Base-by-base conservation (phyloP, 2,113 vertebrate genomes). In the Aegypius monachus region DNA sequence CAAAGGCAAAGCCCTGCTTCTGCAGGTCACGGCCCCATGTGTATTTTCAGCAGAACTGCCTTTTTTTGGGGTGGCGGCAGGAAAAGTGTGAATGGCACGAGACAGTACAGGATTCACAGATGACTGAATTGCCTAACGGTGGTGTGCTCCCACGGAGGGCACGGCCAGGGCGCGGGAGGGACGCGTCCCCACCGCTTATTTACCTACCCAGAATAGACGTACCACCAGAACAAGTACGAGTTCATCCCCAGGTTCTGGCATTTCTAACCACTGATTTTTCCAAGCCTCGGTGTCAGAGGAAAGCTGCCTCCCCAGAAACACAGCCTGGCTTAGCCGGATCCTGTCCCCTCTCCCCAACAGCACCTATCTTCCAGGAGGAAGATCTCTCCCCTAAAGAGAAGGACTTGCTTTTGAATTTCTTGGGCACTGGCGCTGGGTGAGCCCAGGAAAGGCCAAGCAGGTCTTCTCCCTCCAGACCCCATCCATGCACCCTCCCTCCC, bases 381-480 rank as follows among this genome's bases (percentile, higher is more conserved):
- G 12, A 40, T 26, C 42, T 66, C 72, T 36, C 34, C 9, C n/a
- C 42, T 45, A 5, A 38, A 42, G 36, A 47, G 31, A 59, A 77
- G 7, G 21, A 5, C 4, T 25, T 26, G 16, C 18, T 90, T 82
- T 45, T 53, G 13, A 88, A 63, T 48, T 48, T 34, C 48, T 36
- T 5, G 0, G 16, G 20, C 36, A 36, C 7, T 0, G 0, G 40
- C 2, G 3, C 16, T 40, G 48, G 40, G 47, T 34, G 52, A 88
- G 34, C 29, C 20, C 55, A 38, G 52, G n/a, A 43, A 7, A 82
- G 14, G 11, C 40, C 59, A 38, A 38, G n/a, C 6, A 55, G 38
- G 4, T 77, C 29, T 72, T 31, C 58, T 40, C 25, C n/a, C 16
- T 58, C 50, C 81, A 71, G 55, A 38, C 27, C 36, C 42, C 82